Evolutionary conservation across 1,140 invertebrate genomes (phyloP).

Genomic region (Lepidurus apus): DNA sequence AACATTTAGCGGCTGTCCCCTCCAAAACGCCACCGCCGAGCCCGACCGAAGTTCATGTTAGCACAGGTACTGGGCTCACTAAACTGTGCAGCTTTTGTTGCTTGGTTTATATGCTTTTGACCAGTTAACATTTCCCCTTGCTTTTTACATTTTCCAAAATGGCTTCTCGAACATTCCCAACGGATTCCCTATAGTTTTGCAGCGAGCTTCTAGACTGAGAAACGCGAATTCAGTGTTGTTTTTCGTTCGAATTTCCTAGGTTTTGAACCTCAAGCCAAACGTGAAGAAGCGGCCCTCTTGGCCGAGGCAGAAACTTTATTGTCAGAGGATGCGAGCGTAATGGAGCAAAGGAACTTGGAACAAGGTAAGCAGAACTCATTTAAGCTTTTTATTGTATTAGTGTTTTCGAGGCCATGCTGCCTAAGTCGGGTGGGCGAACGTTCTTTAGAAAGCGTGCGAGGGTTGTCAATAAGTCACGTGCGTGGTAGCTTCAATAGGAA

Average conservation of each 20-base stretch:
- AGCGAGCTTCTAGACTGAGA: not conserved
- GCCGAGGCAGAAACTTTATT: not conserved
- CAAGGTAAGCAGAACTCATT: not conserved
- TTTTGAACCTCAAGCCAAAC: not conserved
- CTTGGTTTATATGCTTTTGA: not conserved
- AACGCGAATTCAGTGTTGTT: not conserved
- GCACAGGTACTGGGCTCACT: slow-evolving; percentile 34
- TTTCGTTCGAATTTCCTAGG: not conserved
- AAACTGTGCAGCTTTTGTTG: not conserved
- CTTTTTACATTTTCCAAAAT: too few species aligned
- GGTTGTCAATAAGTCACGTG: not conserved
- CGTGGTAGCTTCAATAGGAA: not conserved
- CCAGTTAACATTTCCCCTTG: not conserved
- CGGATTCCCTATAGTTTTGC: too few species aligned
- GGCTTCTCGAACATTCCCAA: too few species aligned
- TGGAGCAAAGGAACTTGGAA: slow-evolving; percentile 11
- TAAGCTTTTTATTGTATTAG: slow-evolving; percentile 22
- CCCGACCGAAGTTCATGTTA: slow-evolving; percentile 48
- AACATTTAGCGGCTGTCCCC: not conserved
- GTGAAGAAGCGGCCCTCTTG: not conserved
- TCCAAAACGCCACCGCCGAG: slow-evolving; percentile 52
- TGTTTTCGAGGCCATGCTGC: not conserved
- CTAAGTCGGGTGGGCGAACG: not conserved
- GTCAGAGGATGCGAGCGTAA: not conserved
- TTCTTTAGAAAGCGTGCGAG: not conserved